phyloP scores from a whole-genome alignment of 2,113 vertebrate genomes.

The Ochotona princeps region DNA sequence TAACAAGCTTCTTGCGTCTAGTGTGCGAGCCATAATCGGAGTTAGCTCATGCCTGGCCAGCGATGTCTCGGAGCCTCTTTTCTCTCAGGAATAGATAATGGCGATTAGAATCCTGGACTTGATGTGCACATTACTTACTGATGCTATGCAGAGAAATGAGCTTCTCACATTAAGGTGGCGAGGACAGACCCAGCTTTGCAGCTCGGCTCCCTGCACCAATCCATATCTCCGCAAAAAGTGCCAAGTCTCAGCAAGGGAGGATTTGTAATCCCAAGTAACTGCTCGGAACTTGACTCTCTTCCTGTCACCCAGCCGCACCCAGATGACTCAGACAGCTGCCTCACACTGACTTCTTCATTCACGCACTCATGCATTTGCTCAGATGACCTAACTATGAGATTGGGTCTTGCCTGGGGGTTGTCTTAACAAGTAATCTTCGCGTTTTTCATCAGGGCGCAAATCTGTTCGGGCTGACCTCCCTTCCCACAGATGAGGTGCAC shows the following conservation, averaged over 20 bases:
- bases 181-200: neutral
- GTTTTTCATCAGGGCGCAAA: neutral
- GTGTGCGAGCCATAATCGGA: conserved; percentile 11
- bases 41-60: neutral
- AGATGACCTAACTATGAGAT: conserved; percentile 41
- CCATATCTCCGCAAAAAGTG: neutral
- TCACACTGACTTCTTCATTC: neutral
- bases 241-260: conserved; percentile 51
- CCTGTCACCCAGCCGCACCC: conserved; percentile 49
- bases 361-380: conserved; percentile 38
- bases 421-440: neutral
- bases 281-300: conserved; percentile 49
- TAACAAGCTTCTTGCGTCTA: conserved; percentile 8
- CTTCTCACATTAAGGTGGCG: conserved; percentile 8
- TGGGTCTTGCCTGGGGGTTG: neutral
- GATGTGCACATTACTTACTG: neutral
- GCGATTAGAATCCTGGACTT: conserved; percentile 1
- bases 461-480: neutral
- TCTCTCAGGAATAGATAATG: neutral
- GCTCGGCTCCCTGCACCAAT: neutral
- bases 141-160: neutral
- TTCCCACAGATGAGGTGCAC: neutral
- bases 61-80: neutral
- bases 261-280: conserved; percentile 2
- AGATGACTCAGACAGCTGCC: conserved; percentile 54